phyloP scores from a whole-genome alignment of 2,113 vertebrate genomes.

The Lutjanus erythropterus region DNA sequence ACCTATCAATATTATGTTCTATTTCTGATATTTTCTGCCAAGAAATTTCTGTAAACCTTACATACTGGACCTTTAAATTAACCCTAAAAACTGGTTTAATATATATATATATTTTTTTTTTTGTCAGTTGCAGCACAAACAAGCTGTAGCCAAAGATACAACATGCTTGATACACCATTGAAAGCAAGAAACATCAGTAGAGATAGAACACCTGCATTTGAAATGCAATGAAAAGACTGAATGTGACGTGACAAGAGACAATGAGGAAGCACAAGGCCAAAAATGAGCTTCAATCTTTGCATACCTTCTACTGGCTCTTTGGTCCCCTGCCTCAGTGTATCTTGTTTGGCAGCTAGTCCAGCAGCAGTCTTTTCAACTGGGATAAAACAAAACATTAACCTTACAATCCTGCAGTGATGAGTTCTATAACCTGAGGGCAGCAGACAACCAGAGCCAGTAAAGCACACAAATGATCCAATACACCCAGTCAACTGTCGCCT shows the following conservation, averaged over 20 bases:
- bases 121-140: constrained; percentile 1
- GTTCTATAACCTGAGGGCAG: background rate
- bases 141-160: constrained; percentile 14
- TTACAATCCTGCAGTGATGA: constrained; percentile 15
- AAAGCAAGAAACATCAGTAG: background rate
- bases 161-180: too few relatives aligned
- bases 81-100: background rate
- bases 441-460: background rate
- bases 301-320: constrained; percentile 57
- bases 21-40: too few relatives aligned
- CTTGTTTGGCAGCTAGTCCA: constrained; percentile 44
- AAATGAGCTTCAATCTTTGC: background rate
- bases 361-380: constrained; percentile 45
- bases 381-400: constrained; percentile 44
- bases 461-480: background rate
- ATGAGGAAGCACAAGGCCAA: background rate
- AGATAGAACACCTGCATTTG: constrained; percentile 2
- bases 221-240: background rate
- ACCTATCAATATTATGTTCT: too few relatives aligned
- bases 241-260: background rate
- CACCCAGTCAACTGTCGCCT: background rate
- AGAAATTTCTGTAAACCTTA: too few relatives aligned
- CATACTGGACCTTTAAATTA: too few relatives aligned
- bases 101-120: too few relatives aligned
- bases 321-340: constrained; percentile 44